Evolutionary conservation across 2,113 vertebrate genomes (phyloP).

Genomic region (Cairina moschata): DNA sequence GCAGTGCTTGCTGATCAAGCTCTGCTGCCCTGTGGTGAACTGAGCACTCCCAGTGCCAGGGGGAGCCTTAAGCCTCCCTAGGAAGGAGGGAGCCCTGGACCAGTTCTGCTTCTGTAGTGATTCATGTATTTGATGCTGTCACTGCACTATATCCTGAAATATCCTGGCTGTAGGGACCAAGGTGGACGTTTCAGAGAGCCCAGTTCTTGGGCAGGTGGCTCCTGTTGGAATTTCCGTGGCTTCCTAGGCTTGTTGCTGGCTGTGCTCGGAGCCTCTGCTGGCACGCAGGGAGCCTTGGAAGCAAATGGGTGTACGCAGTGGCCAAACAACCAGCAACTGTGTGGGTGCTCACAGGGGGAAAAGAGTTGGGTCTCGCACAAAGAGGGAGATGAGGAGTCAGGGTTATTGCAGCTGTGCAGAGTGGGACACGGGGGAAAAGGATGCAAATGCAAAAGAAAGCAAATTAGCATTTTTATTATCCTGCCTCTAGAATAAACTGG

Average conservation of each 20-base stretch:
- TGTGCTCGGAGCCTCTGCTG: background rate
- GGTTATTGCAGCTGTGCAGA: background rate
- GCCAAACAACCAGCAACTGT: background rate
- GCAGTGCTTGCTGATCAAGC: background rate
- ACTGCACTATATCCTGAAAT: background rate
- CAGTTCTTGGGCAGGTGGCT: background rate
- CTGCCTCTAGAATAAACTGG: background rate
- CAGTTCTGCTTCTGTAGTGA: background rate
- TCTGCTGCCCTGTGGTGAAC: background rate
- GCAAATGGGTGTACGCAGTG: background rate
- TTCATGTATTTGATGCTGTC: background rate
- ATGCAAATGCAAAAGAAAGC: background rate
- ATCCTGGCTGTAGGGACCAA: background rate
- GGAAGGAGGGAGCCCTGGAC: background rate
- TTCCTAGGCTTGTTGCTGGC: background rate
- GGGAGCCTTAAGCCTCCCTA: background rate
- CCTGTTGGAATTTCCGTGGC: background rate
- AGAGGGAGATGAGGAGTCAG: background rate
- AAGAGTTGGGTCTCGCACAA: background rate
- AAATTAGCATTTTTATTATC: background rate
- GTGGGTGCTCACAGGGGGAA: background rate
- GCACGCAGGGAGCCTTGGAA: background rate
- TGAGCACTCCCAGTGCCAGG: background rate
- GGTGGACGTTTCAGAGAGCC: background rate
- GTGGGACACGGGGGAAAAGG: background rate